These are phyloP conservation scores for Tympanoctomys barrerae DNA, from an alignment of 2,797 vertebrate genomes.

Conservation along the genomic window DNA sequence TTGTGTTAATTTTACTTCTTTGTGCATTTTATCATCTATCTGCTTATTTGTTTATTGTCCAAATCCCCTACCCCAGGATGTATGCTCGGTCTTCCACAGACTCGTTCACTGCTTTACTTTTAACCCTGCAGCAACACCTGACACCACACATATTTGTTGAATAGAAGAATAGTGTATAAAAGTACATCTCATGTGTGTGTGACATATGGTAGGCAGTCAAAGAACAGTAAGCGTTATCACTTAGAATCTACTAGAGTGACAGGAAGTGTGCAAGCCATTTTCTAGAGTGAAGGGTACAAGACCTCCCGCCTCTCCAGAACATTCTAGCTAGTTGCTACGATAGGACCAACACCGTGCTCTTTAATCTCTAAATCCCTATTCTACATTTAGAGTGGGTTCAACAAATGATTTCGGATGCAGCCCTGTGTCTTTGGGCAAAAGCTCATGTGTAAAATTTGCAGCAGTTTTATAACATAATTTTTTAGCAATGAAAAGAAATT, in stretches of 20 bases:
- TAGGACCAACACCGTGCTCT: background rate
- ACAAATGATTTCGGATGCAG: slow-evolving; percentile 15
- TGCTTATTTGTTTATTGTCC: background rate
- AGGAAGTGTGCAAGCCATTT: background rate
- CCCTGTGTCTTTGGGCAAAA: slow-evolving; percentile 36
- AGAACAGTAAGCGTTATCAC: background rate
- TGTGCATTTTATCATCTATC: background rate
- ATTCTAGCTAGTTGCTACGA: slow-evolving; percentile 15
- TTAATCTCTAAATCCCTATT: slow-evolving; percentile 23
- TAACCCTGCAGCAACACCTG: background rate
- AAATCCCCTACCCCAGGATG: background rate
- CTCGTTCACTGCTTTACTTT: background rate
- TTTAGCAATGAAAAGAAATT: slow-evolving; percentile 59
- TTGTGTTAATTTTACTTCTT: background rate
- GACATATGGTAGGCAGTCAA: background rate
- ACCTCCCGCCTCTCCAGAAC: background rate
- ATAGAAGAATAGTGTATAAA: slow-evolving; percentile 19
- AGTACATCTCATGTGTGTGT: background rate
- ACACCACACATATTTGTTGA: background rate
- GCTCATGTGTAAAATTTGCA: slow-evolving; percentile 40
- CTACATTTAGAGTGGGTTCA: slow-evolving; percentile 23
- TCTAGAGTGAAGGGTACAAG: background rate
- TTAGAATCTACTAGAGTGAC: slow-evolving; percentile 8
- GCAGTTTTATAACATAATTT: slow-evolving; percentile 51
- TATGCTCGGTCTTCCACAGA: slow-evolving; percentile 4